Base-by-base conservation (phyloP, 2,113 vertebrate genomes). In the Podocnemis expansa region DNA sequence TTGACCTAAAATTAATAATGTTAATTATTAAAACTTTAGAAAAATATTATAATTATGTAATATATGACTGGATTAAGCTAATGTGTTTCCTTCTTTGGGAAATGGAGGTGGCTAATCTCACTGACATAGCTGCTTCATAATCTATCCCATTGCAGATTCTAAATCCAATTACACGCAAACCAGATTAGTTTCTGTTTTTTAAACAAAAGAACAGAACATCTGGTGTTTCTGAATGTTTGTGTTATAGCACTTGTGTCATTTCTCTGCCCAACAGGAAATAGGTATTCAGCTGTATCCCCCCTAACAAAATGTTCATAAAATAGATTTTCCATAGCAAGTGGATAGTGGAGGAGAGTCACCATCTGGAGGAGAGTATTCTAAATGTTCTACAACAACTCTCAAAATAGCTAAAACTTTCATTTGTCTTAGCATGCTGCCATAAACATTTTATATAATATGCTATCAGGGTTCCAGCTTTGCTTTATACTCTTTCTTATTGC, bases 141-240 rank as follows among this genome's bases (percentile, higher is more conserved):
- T 82, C 94, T 96, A 31, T 96, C 92, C 93, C 95, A 82, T 96
- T 97, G 89, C 94, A 94, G 95, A 92, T 92, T 95, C 79, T 55
- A 95, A 95, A 97, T 97, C 83, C 70, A 25, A 63, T 96, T 97
- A 95, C 43, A 82, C 45, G 11, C 89, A 78, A 97, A 96, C 95
- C 89, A 76, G 51, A 81, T 96, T 96, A 93, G 54, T 80, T 93
- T 54, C 78, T 89, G 79, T 52, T 60, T 84, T 49, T 91, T 94
- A 88, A 96, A 51, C 21, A 93, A 75, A 94, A 70, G 34, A 89
- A 76, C 31, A 86, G 70, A 89, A 85, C 82, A 80, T 93, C 93
- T 96, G 31, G 49, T 91, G 87, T 56, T 96, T 93, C 70, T 91
- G 93, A 89, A 63, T 3, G n/a, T 51, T 2, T 31, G 10, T 85